phyloP scores from a whole-genome alignment of 2,888 invertebrate genomes.

The Hydropsyche betteni region DNA sequence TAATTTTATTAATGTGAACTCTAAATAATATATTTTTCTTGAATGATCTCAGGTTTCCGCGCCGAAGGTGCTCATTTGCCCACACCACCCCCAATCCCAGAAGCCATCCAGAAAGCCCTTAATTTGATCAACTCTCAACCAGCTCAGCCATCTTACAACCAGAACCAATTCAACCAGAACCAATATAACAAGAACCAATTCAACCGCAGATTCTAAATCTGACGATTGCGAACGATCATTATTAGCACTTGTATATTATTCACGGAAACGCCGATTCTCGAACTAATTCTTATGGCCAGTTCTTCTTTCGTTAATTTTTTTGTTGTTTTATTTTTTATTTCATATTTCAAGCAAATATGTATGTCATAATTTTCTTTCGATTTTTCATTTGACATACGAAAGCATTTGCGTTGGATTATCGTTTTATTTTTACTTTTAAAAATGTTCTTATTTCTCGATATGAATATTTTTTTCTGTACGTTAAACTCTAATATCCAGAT shows the following conservation, averaged over 20 bases:
- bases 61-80: conserved; percentile 70
- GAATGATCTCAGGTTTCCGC: conserved; percentile 65
- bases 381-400: too few relatives aligned
- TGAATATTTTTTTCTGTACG: not conserved
- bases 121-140: conserved; percentile 60
- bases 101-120: conserved; percentile 66
- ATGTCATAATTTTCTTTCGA: not conserved
- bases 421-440: not conserved
- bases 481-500: not conserved
- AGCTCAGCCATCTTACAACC: conserved; percentile 58
- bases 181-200: not conserved
- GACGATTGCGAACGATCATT: not conserved
- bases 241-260: not conserved
- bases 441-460: not conserved
- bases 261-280: conserved; percentile 14
- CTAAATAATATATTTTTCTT: not conserved
- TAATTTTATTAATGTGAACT: not conserved
- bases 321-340: too few relatives aligned
- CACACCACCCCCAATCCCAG: conserved; percentile 71
- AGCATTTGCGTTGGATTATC: not conserved
- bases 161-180: conserved; percentile 56
- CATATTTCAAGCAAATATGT: not conserved
- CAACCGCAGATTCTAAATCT: conserved; percentile 49
- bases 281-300: conserved; percentile 14
- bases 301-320: conserved; percentile 10